Evolutionary conservation across 2,888 invertebrate species (phyloP).

Genomic region (Adela reaumurella): DNA sequence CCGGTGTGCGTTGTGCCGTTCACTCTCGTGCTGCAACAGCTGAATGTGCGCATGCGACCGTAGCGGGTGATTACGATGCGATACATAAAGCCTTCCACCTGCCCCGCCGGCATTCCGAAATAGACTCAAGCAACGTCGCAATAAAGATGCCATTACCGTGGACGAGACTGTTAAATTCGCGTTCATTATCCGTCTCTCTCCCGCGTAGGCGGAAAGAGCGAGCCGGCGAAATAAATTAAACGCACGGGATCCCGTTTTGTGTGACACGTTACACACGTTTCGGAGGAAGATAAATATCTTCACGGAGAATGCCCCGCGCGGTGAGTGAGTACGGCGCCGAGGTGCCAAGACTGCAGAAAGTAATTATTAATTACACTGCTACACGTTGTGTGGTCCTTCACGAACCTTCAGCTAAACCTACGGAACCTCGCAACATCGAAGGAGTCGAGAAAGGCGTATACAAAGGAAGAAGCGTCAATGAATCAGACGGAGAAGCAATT

Average conservation of each 20-base stretch:
- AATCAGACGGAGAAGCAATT: not conserved
- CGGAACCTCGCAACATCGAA: no score
- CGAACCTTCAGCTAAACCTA: no score
- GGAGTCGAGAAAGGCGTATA: not conserved
- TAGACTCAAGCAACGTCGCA: not conserved
- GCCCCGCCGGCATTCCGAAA: slow-evolving; percentile 3
- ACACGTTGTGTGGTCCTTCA: not conserved
- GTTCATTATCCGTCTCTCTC: slow-evolving; percentile 24
- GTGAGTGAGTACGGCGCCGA: slow-evolving; percentile 20
- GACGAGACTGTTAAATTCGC: not conserved
- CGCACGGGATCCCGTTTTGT: slow-evolving; percentile 36
- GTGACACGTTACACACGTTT: slow-evolving; percentile 39
- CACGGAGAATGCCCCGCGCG: slow-evolving; percentile 21
- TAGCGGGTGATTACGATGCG: slow-evolving; percentile 47
- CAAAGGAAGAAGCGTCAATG: not conserved
- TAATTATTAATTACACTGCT: not conserved
- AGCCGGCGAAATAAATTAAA: slow-evolving; percentile 27
- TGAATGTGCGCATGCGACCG: slow-evolving; percentile 53
- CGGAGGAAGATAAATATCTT: slow-evolving; percentile 42
- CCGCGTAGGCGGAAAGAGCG: slow-evolving; percentile 24
- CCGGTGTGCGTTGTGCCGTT: slow-evolving; percentile 24
- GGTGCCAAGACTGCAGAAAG: not conserved
- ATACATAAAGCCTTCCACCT: slow-evolving; percentile 35
- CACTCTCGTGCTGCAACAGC: slow-evolving; percentile 18
- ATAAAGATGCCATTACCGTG: not conserved